Evolutionary conservation across 2,113 vertebrate genomes (phyloP).

Genomic region (Tauraco erythrolophus): DNA sequence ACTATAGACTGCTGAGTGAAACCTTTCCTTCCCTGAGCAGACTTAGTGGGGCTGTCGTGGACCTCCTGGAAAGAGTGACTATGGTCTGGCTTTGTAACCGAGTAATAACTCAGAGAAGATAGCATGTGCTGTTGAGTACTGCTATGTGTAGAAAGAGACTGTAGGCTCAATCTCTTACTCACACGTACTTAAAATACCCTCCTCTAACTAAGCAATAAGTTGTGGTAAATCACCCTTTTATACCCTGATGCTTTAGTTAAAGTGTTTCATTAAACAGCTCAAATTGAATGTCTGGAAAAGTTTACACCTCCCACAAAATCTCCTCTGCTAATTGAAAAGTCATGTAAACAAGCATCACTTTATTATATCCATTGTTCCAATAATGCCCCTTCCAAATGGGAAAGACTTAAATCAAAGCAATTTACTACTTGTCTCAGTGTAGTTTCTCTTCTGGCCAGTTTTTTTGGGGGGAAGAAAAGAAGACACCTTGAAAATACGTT

Average conservation of each 20-base stretch:
- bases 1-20: background rate
- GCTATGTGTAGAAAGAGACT: background rate
- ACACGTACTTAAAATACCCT: background rate
- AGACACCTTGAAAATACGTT: background rate
- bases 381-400: background rate
- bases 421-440: conserved; percentile 5
- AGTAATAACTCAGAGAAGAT: background rate
- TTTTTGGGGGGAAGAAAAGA: background rate
- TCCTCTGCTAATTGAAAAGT: conserved; percentile 10
- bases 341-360: conserved; percentile 22
- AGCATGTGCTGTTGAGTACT: background rate
- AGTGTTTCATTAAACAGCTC: conserved; percentile 50
- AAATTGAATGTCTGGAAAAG: conserved; percentile 48
- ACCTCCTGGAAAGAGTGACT: background rate
- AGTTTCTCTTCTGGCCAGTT: conserved; percentile 14
- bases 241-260: conserved; percentile 22
- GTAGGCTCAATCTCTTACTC: background rate
- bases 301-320: conserved; percentile 45
- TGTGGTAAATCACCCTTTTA: conserved; percentile 42
- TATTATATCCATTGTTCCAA: background rate
- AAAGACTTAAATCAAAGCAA: conserved; percentile 15
- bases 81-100: background rate
- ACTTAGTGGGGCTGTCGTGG: background rate
- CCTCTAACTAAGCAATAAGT: background rate
- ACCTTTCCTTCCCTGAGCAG: background rate